Evolutionary conservation across 2,888 invertebrate genomes (phyloP), one percentile per base, ranked within the genome.

Genomic region (Cremastinae sp.): DNA sequence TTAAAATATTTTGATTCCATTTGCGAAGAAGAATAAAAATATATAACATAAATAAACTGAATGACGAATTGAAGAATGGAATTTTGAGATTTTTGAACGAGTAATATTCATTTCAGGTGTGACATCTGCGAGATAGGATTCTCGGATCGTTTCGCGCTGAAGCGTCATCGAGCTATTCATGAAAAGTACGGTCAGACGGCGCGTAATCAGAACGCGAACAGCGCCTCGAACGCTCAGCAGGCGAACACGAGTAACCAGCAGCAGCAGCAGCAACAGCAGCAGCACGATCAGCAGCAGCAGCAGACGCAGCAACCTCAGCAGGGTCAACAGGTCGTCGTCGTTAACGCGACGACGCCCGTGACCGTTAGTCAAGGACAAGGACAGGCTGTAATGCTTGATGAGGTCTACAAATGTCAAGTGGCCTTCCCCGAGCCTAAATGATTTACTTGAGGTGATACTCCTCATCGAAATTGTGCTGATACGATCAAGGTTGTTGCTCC

Each of bases 121-220:
- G 95, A 95, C 81, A 95, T 95, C 66, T 96, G 96, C 87, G 96
- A 95, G 78, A 96, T 96, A 49, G 96, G 96, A 64, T 96, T 96
- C 88, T 95, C 96, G 22, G 96, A 96, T 90, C 92, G 96, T 79
- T 96, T 96, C 88, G 96, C 96, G 18, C 90, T 96, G 74, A 96
- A 96, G 86, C 92, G 96, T 77, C 96, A 96, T 88, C 92, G 96
- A 80, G 95, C 95, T 81, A 96, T 96, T 82, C 96, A 96, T 89
- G 96, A 96, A 84, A 96, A 96, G 90, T 96, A 96, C 87, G 96
- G 95, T 89, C 90, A 89, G 77, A 87, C 90, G 47, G 93, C 90
- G 82, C 91, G 90, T 82, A 93, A 90, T 87, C 92, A 88, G 76
- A 89, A 87, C 58, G 80, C 88, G 7, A 88, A 88, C 71, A 88